Evolutionary conservation across 1,140 invertebrate species (phyloP).

Genomic region (Artemia franciscana): DNA sequence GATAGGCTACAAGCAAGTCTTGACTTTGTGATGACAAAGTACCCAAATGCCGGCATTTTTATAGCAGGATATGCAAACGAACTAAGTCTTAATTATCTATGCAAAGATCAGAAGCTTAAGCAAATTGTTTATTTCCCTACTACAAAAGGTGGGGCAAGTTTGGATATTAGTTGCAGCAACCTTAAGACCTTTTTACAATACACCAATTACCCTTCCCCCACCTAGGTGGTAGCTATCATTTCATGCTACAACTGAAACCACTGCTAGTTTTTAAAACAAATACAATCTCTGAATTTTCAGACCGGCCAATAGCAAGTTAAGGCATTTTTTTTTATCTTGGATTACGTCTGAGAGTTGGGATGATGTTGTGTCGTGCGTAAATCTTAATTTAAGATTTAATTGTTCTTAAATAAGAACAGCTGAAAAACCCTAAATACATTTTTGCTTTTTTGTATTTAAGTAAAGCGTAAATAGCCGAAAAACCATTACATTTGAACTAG

Average conservation of each 20-base stretch:
- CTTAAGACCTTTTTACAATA: neutral
- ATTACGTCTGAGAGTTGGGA: neutral
- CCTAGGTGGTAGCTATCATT: neutral
- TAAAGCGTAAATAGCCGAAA: too few species aligned
- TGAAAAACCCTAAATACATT: too few species aligned
- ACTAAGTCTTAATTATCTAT: neutral
- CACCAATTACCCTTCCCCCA: neutral
- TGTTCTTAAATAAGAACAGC: too few species aligned
- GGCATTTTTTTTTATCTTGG: neutral
- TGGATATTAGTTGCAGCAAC: neutral
- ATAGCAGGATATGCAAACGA: neutral
- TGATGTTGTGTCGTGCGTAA: neutral
- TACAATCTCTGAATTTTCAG: too few species aligned
- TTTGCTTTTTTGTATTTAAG: too few species aligned
- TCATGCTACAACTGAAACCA: neutral
- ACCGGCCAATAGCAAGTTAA: neutral
- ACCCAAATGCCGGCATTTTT: neutral
- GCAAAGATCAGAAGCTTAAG: neutral
- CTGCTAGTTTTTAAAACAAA: neutral
- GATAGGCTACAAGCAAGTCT: neutral
- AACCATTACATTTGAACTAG: too few species aligned
- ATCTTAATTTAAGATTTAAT: too few species aligned
- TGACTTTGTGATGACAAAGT: neutral
- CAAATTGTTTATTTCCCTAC: neutral
- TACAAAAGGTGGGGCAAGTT: neutral